These are phyloP conservation scores for Phoeniculus purpureus DNA, from an alignment of 2,797 vertebrate species.

Conservation along the genomic window DNA sequence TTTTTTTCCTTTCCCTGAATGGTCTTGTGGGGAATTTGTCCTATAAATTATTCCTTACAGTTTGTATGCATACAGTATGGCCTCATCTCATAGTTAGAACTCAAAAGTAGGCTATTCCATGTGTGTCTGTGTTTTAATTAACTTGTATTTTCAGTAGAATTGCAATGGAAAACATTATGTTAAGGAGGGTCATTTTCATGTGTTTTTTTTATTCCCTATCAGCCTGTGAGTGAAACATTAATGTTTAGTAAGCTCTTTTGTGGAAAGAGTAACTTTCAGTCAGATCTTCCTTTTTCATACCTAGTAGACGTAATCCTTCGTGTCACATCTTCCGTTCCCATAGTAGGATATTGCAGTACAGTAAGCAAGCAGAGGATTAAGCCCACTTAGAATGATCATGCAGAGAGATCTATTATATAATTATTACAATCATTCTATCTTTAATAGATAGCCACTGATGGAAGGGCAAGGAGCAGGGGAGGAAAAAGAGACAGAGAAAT, in stretches of 20 bases:
- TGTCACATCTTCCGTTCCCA: slow-evolving; percentile 22
- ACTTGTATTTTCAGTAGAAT: slow-evolving; percentile 41
- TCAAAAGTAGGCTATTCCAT: slow-evolving; percentile 22
- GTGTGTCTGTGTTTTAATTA: slow-evolving; percentile 25
- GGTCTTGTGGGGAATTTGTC: slow-evolving; percentile 75
- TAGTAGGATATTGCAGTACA: slow-evolving; percentile 33
- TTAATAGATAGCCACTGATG: slow-evolving; percentile 31
- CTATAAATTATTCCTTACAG: slow-evolving; percentile 76
- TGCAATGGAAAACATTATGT: not conserved
- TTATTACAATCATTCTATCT: slow-evolving; percentile 42
- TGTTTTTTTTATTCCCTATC: not conserved
- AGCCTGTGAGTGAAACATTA: not conserved
- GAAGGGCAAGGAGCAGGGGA: not conserved
- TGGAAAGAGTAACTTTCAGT: slow-evolving; percentile 39
- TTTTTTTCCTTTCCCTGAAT: slow-evolving; percentile 14
- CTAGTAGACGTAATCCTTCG: slow-evolving; percentile 17
- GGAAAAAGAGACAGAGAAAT: not conserved
- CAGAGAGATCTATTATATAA: slow-evolving; percentile 26
- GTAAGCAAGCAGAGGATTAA: slow-evolving; percentile 33
- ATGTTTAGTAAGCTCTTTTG: slow-evolving; percentile 12
- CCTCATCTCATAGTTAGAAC: slow-evolving; percentile 57
- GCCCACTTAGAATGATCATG: slow-evolving; percentile 37
- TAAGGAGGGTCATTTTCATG: not conserved
- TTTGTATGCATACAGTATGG: slow-evolving; percentile 44
- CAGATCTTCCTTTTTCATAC: slow-evolving; percentile 12